Conservation (phyloP, 2,797 vertebrate genomes). For the Spondyliosoma cantharus region DNA sequence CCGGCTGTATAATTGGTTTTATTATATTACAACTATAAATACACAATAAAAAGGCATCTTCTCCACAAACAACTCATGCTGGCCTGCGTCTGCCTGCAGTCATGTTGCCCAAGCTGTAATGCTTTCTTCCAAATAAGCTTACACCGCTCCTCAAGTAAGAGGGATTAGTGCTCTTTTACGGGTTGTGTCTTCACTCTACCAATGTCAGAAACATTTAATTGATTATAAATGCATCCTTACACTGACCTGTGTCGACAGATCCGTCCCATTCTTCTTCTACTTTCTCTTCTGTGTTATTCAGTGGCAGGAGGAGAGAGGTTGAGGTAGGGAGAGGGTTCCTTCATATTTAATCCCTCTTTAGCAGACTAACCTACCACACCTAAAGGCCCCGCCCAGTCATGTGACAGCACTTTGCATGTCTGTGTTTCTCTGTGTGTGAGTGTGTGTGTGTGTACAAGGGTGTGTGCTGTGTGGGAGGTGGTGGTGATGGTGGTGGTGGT, state of each 20-base stretch:
- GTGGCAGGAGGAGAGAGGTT: slow-evolving; percentile 15
- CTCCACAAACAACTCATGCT: not conserved
- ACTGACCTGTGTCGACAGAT: slow-evolving; percentile 59
- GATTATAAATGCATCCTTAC: not conserved
- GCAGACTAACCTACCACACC: slow-evolving; percentile 62
- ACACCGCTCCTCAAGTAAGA: slow-evolving; percentile 50
- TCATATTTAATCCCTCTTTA: slow-evolving; percentile 80
- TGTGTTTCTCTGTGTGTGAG: slow-evolving; percentile 48
- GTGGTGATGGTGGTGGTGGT: not conserved
- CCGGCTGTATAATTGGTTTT: not conserved
- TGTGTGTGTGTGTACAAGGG: slow-evolving; percentile 17
- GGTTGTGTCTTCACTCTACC: not conserved
- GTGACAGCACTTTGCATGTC: slow-evolving; percentile 75
- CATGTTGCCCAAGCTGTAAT: slow-evolving; percentile 57
- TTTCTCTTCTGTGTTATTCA: slow-evolving; percentile 22
- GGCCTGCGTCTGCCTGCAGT: slow-evolving; percentile 17
- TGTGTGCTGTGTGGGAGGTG: slow-evolving; percentile 17
- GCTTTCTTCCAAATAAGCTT: slow-evolving; percentile 71
- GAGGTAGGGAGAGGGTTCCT: slow-evolving; percentile 23
- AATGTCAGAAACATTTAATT: not conserved
- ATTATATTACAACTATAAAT: not conserved
- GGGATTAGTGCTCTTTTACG: slow-evolving; percentile 70
- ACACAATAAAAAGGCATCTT: not conserved
- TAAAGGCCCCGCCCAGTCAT: slow-evolving; percentile 76
- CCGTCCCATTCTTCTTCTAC: slow-evolving; percentile 52